Conservation (phyloP, 2,797 vertebrate genomes). For the Arremon aurantiirostris region DNA sequence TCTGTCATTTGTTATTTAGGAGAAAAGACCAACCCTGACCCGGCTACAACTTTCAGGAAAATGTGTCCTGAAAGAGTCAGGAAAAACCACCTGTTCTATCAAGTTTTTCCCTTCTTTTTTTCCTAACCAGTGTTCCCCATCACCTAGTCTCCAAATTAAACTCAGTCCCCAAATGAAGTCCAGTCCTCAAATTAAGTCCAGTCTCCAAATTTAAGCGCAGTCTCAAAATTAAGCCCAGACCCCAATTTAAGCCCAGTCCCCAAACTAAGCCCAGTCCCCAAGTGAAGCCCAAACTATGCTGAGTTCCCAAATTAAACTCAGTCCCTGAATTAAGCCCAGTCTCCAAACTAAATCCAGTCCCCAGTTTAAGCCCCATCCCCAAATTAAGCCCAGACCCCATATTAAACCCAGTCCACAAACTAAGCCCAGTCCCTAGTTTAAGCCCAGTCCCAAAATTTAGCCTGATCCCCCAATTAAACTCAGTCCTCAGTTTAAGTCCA, state of each 20-base stretch:
- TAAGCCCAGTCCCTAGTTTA: rapidly evolving
- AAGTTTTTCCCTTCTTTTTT: not conserved
- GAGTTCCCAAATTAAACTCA: not conserved
- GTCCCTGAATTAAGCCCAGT: too few relatives aligned
- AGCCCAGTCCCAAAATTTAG: not conserved
- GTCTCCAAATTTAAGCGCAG: rapidly evolving
- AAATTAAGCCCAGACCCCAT: too few relatives aligned
- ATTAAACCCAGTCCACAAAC: rapidly evolving
- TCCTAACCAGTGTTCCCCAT: rapidly evolving
- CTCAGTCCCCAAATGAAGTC: rapidly evolving
- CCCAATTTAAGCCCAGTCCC: not conserved
- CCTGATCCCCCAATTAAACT: rapidly evolving
- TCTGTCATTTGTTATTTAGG: not conserved
- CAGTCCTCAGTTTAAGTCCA: not conserved
- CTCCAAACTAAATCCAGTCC: too few relatives aligned
- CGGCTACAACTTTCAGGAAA: not conserved
- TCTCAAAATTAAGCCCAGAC: not conserved
- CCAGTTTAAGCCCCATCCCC: too few relatives aligned
- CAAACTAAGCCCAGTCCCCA: too few relatives aligned
- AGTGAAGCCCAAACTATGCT: not conserved
- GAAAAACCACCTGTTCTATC: rapidly evolving
- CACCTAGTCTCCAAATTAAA: not conserved
- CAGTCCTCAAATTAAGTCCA: too few relatives aligned
- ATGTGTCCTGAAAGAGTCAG: not conserved
- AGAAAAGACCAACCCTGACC: not conserved